Evolutionary conservation across 2,888 invertebrate genomes (phyloP).

Genomic region (Troides helena): DNA sequence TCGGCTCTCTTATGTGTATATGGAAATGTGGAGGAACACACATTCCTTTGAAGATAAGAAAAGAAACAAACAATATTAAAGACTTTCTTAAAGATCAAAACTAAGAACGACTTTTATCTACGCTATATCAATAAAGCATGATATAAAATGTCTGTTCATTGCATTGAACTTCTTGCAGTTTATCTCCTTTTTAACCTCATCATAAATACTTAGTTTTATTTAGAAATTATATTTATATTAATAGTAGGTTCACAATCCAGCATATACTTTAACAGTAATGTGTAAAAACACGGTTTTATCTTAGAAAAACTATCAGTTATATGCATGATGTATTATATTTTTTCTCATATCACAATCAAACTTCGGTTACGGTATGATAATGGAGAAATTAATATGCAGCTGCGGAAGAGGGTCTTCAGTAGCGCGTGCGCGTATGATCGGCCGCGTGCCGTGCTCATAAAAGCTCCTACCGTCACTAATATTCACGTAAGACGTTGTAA

Average conservation of each 20-base stretch:
- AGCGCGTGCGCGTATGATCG: constrained; percentile 53
- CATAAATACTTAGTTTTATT: too few species aligned
- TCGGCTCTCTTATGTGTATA: too few species aligned
- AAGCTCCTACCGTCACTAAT: constrained; percentile 8
- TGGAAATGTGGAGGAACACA: too few species aligned
- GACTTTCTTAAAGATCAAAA: too few species aligned
- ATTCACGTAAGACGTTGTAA: constrained; percentile 43
- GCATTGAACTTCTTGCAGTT: too few species aligned
- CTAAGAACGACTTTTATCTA: too few species aligned
- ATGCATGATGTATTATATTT: constrained; percentile 38
- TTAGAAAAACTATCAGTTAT: constrained; percentile 36
- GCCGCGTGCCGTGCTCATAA: constrained; percentile 38
- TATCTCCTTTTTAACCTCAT: too few species aligned
- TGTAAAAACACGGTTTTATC: neutral
- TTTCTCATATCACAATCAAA: constrained; percentile 33
- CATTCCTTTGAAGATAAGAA: too few species aligned
- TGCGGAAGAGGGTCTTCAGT: constrained; percentile 41
- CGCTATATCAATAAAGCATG: too few species aligned
- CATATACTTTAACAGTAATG: neutral
- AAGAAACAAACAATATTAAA: too few species aligned
- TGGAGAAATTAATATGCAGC: constrained; percentile 37
- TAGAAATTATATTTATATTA: neutral
- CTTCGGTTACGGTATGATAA: constrained; percentile 29
- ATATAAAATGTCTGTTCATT: too few species aligned
- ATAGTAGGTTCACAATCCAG: neutral